Evolutionary conservation across 1,140 invertebrate species (phyloP).

Genomic region (Ceratina japonica): DNA sequence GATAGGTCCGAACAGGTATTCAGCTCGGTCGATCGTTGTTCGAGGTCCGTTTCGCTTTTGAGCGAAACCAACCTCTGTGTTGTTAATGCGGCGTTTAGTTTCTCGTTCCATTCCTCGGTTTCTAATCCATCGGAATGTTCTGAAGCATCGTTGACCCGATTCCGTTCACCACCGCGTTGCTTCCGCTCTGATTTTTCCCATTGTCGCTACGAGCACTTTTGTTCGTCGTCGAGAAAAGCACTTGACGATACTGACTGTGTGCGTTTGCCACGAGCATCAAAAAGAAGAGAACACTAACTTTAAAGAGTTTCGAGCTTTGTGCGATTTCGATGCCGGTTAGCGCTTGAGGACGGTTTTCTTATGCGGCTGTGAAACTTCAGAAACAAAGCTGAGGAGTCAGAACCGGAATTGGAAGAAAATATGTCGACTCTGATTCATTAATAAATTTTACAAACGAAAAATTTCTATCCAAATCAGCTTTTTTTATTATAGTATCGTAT

Average conservation of each 20-base stretch:
- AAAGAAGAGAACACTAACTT: not conserved
- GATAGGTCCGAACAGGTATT: constrained; percentile 20
- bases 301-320: not conserved
- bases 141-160: constrained; percentile 54
- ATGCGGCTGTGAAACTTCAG: too few species aligned
- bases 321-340: too few species aligned
- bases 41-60: constrained; percentile 42
- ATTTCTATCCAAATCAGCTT: too few species aligned
- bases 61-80: not conserved
- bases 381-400: not conserved
- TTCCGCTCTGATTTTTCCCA: constrained; percentile 36
- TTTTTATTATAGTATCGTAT: too few species aligned
- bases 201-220: constrained; percentile 40
- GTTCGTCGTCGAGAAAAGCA: not conserved
- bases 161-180: constrained; percentile 39
- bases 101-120: not conserved
- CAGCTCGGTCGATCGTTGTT: not conserved
- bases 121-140: constrained; percentile 34
- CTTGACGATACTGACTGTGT: not conserved
- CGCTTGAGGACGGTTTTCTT: not conserved
- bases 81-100: not conserved
- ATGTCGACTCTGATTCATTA: too few species aligned
- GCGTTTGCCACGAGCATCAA: not conserved
- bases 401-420: too few species aligned
- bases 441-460: too few species aligned